Evolutionary conservation across 2,113 vertebrate species (phyloP), one percentile per base, ranked within the genome.

Genomic region (Alethe diademata): DNA sequence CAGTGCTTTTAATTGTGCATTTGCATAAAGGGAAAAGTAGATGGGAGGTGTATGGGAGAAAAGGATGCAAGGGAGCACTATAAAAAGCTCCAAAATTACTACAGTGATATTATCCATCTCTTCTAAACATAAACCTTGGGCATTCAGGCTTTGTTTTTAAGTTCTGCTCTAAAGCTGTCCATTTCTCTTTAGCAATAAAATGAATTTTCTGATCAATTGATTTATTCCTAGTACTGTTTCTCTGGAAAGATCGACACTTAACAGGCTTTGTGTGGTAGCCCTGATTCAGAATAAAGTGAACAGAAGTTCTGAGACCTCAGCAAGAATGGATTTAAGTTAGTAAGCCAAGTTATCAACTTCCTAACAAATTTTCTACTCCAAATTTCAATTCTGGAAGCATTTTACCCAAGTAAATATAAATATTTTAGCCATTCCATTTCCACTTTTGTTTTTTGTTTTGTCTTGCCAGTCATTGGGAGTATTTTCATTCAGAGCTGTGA

Each of bases 1-100:
- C 80, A 95, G 82, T 74, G 78, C 31, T 96, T 97, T 97, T 96
- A 95, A 97, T 96, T 97, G 96, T 50, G 76, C 29, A 94, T 95
- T 95, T 96, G 78, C 88, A 92, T 87, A 92, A 93, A 78, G 50
- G 93, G 24, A 76, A 93, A 94, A 85, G 88, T 90, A 36, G 58
- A 62, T 62, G 50, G 26, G 74, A 48, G 70, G 42, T 61, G 45
- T 53, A 58, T 78, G 71, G 61, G 57, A 72, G 57, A 69, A 42
- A 14, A n/a, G 24, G 56, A 81, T 80, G n/a, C 6, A 74, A 57
- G 2, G 3, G 43, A 78, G 56, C 53, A 61, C 36, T 5, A 6
- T 24, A 54, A 76, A 87, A 93, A 36, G 18, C 70, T 65, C 70
- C 14, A 8, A 56, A 91, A 56, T 25, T 23, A 58, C 56, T 31